These are phyloP conservation scores for Stylophora pistillata DNA, from an alignment of 64 coral and sea anemone genomes.

Conservation along the genomic window DNA sequence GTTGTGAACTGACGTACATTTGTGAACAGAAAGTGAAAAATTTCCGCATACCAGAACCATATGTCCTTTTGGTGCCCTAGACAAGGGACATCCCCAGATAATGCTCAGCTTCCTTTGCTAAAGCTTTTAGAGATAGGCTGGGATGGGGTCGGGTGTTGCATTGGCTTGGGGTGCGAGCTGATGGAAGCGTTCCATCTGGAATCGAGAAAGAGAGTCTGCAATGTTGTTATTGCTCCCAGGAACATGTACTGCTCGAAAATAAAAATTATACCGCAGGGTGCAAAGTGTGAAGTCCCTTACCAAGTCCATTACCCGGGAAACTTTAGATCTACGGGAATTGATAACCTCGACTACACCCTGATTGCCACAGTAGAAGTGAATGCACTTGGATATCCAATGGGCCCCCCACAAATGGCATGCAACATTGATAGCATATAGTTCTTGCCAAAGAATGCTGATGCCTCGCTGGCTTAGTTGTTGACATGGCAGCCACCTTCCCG, in stretches of 20 bases:
- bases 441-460: constrained; percentile 64
- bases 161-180: too few relatives aligned
- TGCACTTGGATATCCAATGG: constrained; percentile 7
- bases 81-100: too few relatives aligned
- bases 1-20: neutral
- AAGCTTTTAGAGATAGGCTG: too few relatives aligned
- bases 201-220: constrained; percentile 49
- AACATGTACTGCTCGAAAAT: constrained; percentile 12
- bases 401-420: constrained; percentile 52
- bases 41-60: too few relatives aligned
- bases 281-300: constrained; percentile 28
- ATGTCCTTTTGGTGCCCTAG: too few relatives aligned
- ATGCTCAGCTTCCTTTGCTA: too few relatives aligned
- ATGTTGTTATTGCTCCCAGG: constrained; percentile 30
- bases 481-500: constrained; percentile 48
- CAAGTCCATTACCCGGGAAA: constrained; percentile 34
- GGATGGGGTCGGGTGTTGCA: too few relatives aligned
- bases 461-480: constrained; percentile 35
- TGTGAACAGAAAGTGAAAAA: neutral
- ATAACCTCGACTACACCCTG: too few relatives aligned
- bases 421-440: constrained; percentile 56
- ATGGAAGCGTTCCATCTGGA: too few relatives aligned
- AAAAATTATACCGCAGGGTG: constrained; percentile 38
- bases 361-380: constrained; percentile 61
- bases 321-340: constrained; percentile 16